These are phyloP conservation scores for Rhinopomastus cyanomelas DNA, from an alignment of 2,113 vertebrate species.

Conservation along the genomic window DNA sequence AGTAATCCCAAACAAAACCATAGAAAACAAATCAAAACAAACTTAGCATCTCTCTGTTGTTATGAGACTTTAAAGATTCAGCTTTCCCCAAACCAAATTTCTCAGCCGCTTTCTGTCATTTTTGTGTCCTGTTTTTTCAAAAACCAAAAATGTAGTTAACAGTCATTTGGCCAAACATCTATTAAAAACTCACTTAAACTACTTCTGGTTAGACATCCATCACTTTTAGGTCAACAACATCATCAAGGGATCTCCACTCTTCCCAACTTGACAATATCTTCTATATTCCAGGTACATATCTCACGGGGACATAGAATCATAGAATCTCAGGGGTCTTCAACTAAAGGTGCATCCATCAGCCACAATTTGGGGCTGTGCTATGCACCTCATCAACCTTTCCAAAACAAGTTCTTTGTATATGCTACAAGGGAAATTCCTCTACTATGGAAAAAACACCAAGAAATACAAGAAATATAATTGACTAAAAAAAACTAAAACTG, in stretches of 20 bases:
- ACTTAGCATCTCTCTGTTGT: background rate
- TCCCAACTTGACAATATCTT: background rate
- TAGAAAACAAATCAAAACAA: background rate
- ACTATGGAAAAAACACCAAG: fast-evolving
- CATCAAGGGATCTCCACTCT: background rate
- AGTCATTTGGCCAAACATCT: background rate
- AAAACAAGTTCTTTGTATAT: fast-evolving
- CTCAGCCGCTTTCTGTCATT: background rate
- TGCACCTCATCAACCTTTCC: background rate
- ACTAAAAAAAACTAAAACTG: background rate
- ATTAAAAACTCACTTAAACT: background rate
- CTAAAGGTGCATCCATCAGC: background rate
- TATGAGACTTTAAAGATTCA: background rate
- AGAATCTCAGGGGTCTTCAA: too few species aligned
- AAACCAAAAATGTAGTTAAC: background rate
- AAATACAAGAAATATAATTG: background rate
- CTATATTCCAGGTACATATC: background rate
- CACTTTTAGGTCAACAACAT: background rate
- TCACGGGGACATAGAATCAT: background rate
- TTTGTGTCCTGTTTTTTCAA: background rate
- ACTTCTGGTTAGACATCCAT: background rate
- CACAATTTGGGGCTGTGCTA: fast-evolving
- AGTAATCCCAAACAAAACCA: background rate
- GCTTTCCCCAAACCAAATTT: background rate
- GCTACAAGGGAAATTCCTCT: background rate